Conservation (phyloP, 2,797 vertebrate species). For the Arnoldichthys spilopterus region DNA sequence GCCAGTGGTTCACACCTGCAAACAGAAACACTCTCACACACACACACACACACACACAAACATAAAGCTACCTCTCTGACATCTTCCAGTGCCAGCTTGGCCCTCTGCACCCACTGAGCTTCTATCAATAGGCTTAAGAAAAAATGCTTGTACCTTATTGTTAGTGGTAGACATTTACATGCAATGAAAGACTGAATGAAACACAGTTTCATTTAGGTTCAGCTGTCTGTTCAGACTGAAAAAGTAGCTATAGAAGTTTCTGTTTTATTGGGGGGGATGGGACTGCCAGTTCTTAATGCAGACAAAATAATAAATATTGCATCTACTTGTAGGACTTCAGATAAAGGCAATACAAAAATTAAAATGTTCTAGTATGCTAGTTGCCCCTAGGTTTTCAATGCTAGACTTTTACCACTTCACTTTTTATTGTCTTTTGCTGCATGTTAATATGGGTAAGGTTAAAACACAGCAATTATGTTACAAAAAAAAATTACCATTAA, state of each 20-base stretch:
- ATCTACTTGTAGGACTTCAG: no score
- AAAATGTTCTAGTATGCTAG: no score
- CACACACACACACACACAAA: conserved; percentile 24
- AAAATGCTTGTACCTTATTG: background rate
- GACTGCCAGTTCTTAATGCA: no score
- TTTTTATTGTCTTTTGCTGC: background rate
- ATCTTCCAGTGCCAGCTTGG: conserved; percentile 24
- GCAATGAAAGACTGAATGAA: background rate
- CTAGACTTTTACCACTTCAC: background rate
- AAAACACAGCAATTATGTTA: background rate
- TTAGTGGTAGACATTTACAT: no score
- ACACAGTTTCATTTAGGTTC: no score
- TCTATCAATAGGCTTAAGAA: no score
- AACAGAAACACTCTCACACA: conserved; percentile 35
- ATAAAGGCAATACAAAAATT: no score
- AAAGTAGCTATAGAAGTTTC: background rate
- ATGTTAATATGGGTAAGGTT: background rate
- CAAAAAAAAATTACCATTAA: background rate
- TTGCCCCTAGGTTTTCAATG: no score
- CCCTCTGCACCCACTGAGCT: background rate
- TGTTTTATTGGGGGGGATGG: no score
- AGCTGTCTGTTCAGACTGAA: background rate
- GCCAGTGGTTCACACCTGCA: conserved; percentile 48
- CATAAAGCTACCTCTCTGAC: conserved; percentile 14
- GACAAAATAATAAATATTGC: no score